These are phyloP conservation scores for Hypercompe scribonia DNA, from an alignment of 2,888 invertebrate species.

Conservation along the genomic window DNA sequence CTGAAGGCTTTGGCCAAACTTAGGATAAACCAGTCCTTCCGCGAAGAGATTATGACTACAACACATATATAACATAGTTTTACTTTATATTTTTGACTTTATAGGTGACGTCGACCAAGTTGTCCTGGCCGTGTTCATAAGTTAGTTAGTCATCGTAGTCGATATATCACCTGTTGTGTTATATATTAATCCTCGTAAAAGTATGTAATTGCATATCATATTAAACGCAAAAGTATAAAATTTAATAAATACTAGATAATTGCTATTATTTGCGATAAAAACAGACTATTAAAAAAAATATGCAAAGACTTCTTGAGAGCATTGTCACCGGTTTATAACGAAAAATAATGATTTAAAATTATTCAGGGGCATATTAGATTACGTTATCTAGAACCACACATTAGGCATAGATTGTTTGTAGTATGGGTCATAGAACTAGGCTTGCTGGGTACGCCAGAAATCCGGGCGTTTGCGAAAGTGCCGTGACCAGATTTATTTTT, in stretches of 20 bases:
- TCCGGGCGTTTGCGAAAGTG: no score
- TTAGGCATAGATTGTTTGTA: background rate
- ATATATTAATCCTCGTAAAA: background rate
- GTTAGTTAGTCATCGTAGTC: no score
- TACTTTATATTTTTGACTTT: no score
- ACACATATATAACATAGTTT: no score
- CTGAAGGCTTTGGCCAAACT: no score
- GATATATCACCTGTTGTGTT: no score
- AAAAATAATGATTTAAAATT: background rate
- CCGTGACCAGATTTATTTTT: no score
- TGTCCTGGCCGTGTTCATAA: background rate
- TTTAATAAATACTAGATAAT: background rate
- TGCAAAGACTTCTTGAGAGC: background rate
- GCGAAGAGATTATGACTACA: no score
- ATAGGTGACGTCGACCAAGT: background rate
- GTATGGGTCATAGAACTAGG: no score
- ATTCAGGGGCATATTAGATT: background rate
- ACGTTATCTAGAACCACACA: background rate
- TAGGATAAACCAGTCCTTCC: no score
- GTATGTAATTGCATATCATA: background rate
- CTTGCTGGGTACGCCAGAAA: no score
- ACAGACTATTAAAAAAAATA: no score
- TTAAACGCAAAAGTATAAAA: background rate
- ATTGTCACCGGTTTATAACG: background rate
- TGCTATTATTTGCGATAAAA: background rate